Evolutionary conservation across 2,113 vertebrate species (phyloP).

Genomic region (Naja naja): DNA sequence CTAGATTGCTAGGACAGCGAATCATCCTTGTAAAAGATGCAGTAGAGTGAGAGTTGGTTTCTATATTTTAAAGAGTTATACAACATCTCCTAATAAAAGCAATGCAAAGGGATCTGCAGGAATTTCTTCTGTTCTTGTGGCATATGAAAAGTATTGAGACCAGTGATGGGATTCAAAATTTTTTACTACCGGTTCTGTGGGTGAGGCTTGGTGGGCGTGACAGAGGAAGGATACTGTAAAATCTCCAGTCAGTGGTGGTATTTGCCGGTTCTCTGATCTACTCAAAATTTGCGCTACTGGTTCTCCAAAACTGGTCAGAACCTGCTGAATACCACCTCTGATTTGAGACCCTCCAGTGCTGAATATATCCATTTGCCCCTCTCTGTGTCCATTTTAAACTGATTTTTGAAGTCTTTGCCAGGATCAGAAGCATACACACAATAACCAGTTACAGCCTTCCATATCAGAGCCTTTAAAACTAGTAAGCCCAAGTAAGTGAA

Average conservation of each 20-base stretch:
- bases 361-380: not conserved
- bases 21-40: not conserved
- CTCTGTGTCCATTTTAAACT: not conserved
- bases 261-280: no score
- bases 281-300: no score
- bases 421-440: not conserved
- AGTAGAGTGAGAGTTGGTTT: not conserved
- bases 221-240: no score
- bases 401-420: not conserved
- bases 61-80: not conserved
- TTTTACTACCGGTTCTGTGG: no score
- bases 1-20: not conserved
- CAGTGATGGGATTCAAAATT: no score
- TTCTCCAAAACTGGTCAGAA: no score
- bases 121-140: not conserved
- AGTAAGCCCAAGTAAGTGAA: not conserved
- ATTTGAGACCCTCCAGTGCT: not conserved
- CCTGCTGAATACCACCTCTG: no score
- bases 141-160: not conserved
- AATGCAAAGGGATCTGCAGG: not conserved
- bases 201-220: no score
- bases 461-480: not conserved
- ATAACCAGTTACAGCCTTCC: not conserved
- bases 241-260: no score
- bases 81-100: not conserved